Evolutionary conservation across 1,140 invertebrate species (phyloP), one percentile per base, ranked within the genome.

Genomic region (Cepaea nemoralis): DNA sequence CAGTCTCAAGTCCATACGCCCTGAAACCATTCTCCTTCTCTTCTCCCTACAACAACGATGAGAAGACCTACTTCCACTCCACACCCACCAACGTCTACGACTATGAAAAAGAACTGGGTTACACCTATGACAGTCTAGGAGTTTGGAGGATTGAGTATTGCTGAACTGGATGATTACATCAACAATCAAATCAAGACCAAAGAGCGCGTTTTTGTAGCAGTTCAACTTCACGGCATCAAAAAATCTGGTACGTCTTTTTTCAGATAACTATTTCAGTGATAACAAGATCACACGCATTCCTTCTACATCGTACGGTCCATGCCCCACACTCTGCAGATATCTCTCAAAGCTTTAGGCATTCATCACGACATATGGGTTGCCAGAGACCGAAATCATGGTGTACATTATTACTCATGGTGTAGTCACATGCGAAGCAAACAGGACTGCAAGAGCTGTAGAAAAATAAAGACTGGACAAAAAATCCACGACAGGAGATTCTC

Each of bases 41-140:
- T 0, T 39, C 82, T 1, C 82, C 82, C 16, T 75, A 73, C 50
- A 82, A 85, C 77, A 82, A 82, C 76, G 76, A 84, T 69, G 45
- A 42, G 35, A 83, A 82, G 73, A 85, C 83, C 2, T 70, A 55
- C 33, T 31, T 10, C 24, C 73, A 84, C 76, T 55, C 84, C n/a
- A n/a, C 48, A 0, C 81, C 83, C 19, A 78, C 78, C 40, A 63
- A 82, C 39, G 50, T 85, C 12, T 85, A 85, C 77, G 83, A 85
- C 74, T 84, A 85, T 33, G 77, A 85, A 63, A 39, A 69, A 70
- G 81, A 77, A 16, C 81, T 85, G 16, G 45, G 67, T 1, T 85
- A 85, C 74, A 75, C 77, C 40, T 85, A 84, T 76, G 84, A 85
- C 81, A 67, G 73, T 0, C 84, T 85, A n/a, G n/a, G 39, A 69